phyloP scores from a whole-genome alignment of 2,113 vertebrate species.

The Azemiops feae region DNA sequence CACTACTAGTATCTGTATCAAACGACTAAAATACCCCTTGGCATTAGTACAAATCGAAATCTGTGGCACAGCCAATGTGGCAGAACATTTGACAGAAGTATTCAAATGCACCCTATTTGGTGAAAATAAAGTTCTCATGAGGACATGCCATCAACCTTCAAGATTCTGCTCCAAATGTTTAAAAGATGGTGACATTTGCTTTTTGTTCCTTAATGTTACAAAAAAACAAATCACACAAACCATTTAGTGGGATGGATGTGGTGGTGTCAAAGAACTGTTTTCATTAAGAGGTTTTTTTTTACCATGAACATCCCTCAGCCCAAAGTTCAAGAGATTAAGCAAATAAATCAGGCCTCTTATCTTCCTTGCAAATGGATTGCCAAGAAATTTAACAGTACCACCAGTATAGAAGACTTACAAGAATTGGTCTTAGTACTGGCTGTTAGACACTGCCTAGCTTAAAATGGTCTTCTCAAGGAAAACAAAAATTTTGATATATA shows the following conservation, averaged over 20 bases:
- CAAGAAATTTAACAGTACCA: not conserved
- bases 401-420: constrained; percentile 1
- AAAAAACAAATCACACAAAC: constrained; percentile 38
- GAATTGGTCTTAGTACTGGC: no score
- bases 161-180: constrained; percentile 39
- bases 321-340: constrained; percentile 16
- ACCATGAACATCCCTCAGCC: constrained; percentile 1
- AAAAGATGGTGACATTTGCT: not conserved
- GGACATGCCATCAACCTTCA: constrained; percentile 3
- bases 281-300: constrained; percentile 33
- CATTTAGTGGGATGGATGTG: not conserved
- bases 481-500: no score
- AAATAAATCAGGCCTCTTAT: not conserved
- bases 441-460: no score
- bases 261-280: constrained; percentile 1
- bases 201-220: not conserved
- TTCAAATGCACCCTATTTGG: not conserved
- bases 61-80: not conserved
- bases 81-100: not conserved
- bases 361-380: constrained; percentile 24
- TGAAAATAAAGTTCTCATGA: constrained; percentile 2
- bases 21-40: not conserved
- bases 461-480: no score
- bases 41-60: no score
- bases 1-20: not conserved